A percentile compares a stretch with the other conserved stretches of the same genome.
Evolutionary conservation across 2,888 invertebrate species (phyloP).

Genomic region (Acleris laterana): DNA sequence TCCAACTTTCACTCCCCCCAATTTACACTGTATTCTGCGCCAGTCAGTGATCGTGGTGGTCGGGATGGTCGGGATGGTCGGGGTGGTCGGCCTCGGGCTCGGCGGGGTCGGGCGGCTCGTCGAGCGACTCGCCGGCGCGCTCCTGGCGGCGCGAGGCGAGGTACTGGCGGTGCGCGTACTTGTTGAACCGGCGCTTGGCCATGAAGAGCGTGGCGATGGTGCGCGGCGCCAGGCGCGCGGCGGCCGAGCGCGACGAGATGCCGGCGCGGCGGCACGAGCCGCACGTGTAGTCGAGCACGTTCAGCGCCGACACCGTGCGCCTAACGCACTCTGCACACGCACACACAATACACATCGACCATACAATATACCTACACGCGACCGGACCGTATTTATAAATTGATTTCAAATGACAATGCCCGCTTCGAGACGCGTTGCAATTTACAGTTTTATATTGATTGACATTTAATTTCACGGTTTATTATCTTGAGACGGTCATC

Average conservation of each 20-base stretch:
- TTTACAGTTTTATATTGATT: too few species aligned
- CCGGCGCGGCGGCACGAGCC: constrained; percentile 79
- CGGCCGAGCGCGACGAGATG: constrained; percentile 79
- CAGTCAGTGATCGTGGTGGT: too few species aligned
- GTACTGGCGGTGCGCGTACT: constrained; percentile 82
- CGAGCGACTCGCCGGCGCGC: constrained; percentile 34
- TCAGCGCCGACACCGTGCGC: constrained; percentile 65
- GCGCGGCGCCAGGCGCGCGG: constrained; percentile 76
- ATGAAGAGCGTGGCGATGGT: constrained; percentile 82
- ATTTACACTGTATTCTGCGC: too few species aligned
- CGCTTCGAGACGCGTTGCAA: too few species aligned
- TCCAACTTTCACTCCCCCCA: neutral
- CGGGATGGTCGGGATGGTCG: constrained; percentile 13
- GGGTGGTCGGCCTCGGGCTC: constrained; percentile 37
- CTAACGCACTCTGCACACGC: constrained; percentile 76
- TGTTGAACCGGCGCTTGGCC: constrained; percentile 83
- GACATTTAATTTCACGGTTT: too few species aligned
- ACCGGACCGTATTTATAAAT: too few species aligned
- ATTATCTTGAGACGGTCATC: too few species aligned
- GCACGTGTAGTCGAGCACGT: constrained; percentile 82
- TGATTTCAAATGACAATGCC: too few species aligned
- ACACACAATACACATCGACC: neutral
- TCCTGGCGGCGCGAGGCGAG: constrained; percentile 55
- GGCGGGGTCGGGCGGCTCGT: constrained; percentile 22
- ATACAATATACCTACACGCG: neutral